Evolutionary conservation across 2,888 invertebrate species (phyloP), one percentile per base, ranked within the genome.

Genomic region (Muscina levida): DNA sequence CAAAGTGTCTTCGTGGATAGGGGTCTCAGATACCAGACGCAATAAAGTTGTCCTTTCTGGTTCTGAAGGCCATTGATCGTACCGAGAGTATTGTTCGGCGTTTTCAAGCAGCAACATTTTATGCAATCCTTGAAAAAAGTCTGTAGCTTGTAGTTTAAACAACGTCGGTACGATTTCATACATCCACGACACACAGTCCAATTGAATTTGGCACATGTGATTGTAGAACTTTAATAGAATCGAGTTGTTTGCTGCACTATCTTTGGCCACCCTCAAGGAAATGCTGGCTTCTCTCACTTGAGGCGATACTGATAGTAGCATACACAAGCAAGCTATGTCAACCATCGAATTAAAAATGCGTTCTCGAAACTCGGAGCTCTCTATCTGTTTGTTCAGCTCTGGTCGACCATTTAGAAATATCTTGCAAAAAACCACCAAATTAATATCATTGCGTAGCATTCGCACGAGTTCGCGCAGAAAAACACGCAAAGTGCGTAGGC

Each of bases 41-140:
- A 97, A 92, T 72, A 95, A 93, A 57, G 94, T 90, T 31, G 93
- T 93, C 83, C 98, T 92, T 86, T 98, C 98, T 8, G 94, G 94
- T 90, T 99, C 98, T 0, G 96, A 95, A 0, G 97, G 97, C 97
- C 98, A 98, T 90, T 95, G 95, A 90, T 95, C 95, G 81, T 93
- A 91, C 89, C 96, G 96, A 86, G 94, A 95, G 91, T 97, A 97
- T 77, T 94, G 93, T 82, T 97, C 97, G 0, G 94, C 93, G 74
- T 93, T 92, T 84, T 96, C 96, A 82, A 96, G 92, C 82, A 97
- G 92, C 88, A 96, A 92, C 85, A 95, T 92, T 91, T 97, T 97
- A 84, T 96, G 94, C 68, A 97, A 90, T 0, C 94, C 94, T 85
- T 95, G 95, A 84, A 94, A 92, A 87, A 95, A 95, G 85, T 97